Evolutionary conservation across 2,113 vertebrate species (phyloP), one percentile per base, ranked within the genome.

Genomic region (Panthera uncia): DNA sequence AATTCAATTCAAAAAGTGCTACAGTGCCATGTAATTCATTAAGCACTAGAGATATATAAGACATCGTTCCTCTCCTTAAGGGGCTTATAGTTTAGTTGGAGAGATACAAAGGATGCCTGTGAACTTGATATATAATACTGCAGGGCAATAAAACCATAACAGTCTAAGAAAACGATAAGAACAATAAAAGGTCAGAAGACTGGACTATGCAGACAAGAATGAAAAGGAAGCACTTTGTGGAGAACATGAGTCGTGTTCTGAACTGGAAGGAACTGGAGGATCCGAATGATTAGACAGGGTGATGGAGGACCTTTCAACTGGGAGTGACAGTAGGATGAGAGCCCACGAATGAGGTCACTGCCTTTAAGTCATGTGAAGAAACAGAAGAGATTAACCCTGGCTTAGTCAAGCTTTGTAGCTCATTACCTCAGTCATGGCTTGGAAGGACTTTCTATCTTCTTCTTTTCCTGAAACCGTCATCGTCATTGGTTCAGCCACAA

Each of bases 121-220:
- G 68, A 91, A 87, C 25, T 68, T 92, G 65, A 69, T 76, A 55
- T 45, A 50, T 66, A 76, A 94, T 15, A 63, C 66, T 63, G 6
- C 15, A 91, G n/a, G 90, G 52, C 33, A 97, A 48, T 91, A 80
- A 94, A 89, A 80, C 38, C 23, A 33, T 61, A 45, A 50, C 18
- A 96, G n/a, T 94, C 29, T 89, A 90, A 92, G 86, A 86, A 95
- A 92, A 84, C 13, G 0, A 15, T 63, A 80, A 83, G 66, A 93
- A 52, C 48, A 91, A 61, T 80, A 41, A 85, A 66, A 71, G 38
- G 13, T 86, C 91, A 61, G n/a, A 92, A 63, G 29, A 92, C 23
- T 48, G 21, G 27, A 48, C 33, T 57, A 29, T 13, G 33, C 1
- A 79, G 61, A 79, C 4, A 83, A 95, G 65, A 95, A 65, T 12